These are phyloP conservation scores for Onychomys arenicola DNA, from an alignment of 2,797 vertebrate species.

Conservation along the genomic window DNA sequence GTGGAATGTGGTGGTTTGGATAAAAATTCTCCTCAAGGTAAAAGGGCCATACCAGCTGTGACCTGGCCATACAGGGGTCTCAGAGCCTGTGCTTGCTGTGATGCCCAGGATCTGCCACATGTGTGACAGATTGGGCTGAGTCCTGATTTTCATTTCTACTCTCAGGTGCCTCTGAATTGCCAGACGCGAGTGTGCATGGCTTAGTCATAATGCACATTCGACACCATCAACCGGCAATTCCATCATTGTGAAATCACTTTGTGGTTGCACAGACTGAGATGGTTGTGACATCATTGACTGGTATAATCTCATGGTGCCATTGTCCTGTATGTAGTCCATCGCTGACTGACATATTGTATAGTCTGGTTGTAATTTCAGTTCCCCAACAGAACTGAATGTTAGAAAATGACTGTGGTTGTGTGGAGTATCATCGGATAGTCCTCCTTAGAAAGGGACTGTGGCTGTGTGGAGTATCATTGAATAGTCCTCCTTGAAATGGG, in stretches of 20 bases:
- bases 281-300: background rate
- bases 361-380: background rate
- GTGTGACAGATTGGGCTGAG: rapidly evolving
- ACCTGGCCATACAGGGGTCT: rapidly evolving
- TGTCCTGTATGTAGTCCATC: background rate
- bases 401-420: no score
- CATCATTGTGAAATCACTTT: background rate
- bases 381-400: background rate
- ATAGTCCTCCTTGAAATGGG: background rate
- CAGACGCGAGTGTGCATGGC: no score
- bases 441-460: background rate
- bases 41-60: background rate
- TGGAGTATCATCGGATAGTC: background rate
- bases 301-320: background rate
- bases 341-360: background rate
- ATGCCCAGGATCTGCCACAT: background rate
- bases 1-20: background rate
- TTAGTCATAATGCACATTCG: background rate
- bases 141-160: background rate
- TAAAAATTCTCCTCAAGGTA: background rate
- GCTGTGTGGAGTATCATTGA: background rate
- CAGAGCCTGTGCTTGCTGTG: background rate
- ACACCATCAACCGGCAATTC: background rate
- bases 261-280: no score
- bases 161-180: background rate